A percentile compares a stretch with the other conserved stretches of the same genome.
These are phyloP conservation scores for Panthera tigris DNA, from an alignment of 2,113 vertebrate genomes.

Conservation along the genomic window DNA sequence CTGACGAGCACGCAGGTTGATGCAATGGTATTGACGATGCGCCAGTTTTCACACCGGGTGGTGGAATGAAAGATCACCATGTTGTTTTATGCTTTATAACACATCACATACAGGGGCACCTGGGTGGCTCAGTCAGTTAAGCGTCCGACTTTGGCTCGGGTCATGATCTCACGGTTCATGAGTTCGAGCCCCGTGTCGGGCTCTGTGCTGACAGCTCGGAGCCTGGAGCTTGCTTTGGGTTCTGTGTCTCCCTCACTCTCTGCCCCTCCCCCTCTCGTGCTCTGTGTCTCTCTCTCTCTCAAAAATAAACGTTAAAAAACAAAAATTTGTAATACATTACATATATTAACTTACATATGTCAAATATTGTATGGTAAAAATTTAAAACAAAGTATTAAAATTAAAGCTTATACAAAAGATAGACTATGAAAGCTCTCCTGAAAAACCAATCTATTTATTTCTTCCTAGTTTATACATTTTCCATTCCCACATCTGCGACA, in stretches of 20 bases:
- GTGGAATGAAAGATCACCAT: neutral
- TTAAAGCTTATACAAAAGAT: neutral
- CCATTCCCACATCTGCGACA: neutral
- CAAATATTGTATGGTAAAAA: neutral
- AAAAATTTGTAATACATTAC: neutral
- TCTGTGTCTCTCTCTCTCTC: too few relatives aligned
- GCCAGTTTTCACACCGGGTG: fast-evolving
- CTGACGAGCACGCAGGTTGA: too few relatives aligned
- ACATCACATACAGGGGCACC: neutral
- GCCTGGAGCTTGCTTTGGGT: too few relatives aligned
- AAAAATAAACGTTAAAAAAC: too few relatives aligned
- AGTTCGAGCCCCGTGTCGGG: too few relatives aligned
- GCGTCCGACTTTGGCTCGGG: too few relatives aligned
- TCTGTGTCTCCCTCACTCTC: too few relatives aligned
- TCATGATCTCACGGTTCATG: too few relatives aligned
- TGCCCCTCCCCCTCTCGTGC: too few relatives aligned
- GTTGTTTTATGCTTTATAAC: neutral
- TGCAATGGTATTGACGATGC: neutral
- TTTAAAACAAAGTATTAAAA: slow-evolving; percentile 46
- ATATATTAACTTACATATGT: neutral
- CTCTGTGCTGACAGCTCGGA: too few relatives aligned
- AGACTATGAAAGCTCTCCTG: neutral
- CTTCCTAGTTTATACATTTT: neutral
- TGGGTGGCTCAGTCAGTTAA: too few relatives aligned
- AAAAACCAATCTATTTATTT: neutral